These are phyloP conservation scores for Chionodraco myersi DNA, from an alignment of 2,113 vertebrate species.

Conservation along the genomic window DNA sequence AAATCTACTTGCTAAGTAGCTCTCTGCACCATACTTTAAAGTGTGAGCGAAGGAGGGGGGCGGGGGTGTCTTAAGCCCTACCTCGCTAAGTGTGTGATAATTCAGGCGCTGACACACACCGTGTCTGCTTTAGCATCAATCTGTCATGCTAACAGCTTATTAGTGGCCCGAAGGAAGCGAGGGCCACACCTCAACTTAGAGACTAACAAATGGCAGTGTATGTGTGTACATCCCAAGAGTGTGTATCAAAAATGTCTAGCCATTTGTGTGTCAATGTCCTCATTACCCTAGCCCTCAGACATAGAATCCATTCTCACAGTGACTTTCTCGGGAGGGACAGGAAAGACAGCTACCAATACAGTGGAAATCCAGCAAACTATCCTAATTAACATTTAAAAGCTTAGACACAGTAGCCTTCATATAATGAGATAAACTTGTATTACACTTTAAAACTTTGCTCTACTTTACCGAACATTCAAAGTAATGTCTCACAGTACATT, in stretches of 20 bases:
- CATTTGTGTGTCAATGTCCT: slow-evolving; percentile 64
- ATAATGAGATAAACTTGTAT: not conserved
- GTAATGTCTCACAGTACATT: not conserved
- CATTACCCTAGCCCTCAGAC: slow-evolving; percentile 63
- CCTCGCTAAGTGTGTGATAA: slow-evolving; percentile 80
- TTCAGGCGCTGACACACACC: slow-evolving; percentile 78
- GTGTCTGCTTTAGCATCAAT: slow-evolving; percentile 80
- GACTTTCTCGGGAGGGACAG: slow-evolving; percentile 36
- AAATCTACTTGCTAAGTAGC: slow-evolving; percentile 62
- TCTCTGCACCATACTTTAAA: slow-evolving; percentile 43
- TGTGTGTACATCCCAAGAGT: not conserved
- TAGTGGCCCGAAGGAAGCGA: slow-evolving; percentile 79
- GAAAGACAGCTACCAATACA: slow-evolving; percentile 26
- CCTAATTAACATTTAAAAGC: slow-evolving; percentile 30
- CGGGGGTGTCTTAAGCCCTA: slow-evolving; percentile 56
- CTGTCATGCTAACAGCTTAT: slow-evolving; percentile 84
- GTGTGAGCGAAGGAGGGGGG: slow-evolving; percentile 40
- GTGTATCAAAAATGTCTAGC: slow-evolving; percentile 56
- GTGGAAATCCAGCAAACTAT: slow-evolving; percentile 7
- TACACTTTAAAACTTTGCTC: not conserved
- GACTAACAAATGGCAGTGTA: slow-evolving; percentile 68
- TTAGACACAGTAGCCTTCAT: not conserved
- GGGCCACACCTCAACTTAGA: slow-evolving; percentile 73
- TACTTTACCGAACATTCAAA: not conserved
- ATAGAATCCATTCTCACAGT: slow-evolving; percentile 47